Percentiles rank a stretch among this genome's conserved stretches.
Evolutionary conservation across 2,113 vertebrate species (phyloP).

Genomic region (Xyliphius kryptos): DNA sequence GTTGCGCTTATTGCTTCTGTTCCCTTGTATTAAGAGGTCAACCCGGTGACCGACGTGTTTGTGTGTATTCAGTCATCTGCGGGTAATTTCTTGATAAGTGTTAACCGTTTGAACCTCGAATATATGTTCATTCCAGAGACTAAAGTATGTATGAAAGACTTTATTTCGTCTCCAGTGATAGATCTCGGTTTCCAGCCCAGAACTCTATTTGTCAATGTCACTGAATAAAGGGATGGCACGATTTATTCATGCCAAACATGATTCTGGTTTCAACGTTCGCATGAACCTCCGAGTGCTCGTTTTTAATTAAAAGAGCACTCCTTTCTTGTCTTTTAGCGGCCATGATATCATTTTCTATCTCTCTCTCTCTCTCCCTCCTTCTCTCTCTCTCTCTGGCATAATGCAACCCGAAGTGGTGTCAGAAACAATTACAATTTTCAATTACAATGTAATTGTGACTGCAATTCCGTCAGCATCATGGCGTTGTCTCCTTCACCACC

Average conservation of each 20-base stretch:
- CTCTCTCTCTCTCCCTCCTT: too few species aligned
- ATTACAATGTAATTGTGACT: conserved; percentile 70
- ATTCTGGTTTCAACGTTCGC: conserved; percentile 65
- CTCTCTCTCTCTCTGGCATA: too few species aligned
- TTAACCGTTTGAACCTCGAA: too few species aligned
- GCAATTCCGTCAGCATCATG: conserved; percentile 61
- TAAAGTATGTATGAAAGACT: conserved; percentile 70
- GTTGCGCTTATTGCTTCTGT: too few species aligned
- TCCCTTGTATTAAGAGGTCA: too few species aligned
- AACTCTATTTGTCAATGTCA: conserved; percentile 73
- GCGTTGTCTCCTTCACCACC: conserved; percentile 34
- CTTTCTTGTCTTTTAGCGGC: conserved; percentile 56
- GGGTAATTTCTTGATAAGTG: too few species aligned
- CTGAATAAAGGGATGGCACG: conserved; percentile 60
- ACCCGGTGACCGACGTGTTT: too few species aligned
- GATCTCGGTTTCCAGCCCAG: too few species aligned
- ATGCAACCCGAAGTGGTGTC: background rate
- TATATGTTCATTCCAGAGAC: too few species aligned
- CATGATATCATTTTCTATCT: conserved; percentile 53
- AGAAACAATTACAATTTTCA: too few species aligned
- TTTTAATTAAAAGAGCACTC: conserved; percentile 64
- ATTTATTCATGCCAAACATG: conserved; percentile 74
- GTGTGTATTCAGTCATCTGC: too few species aligned
- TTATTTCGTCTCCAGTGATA: conserved; percentile 60
- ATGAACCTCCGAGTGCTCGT: conserved; percentile 56